phyloP scores from a whole-genome alignment of 2,888 invertebrate genomes.

The Stegophylla sp. region DNA sequence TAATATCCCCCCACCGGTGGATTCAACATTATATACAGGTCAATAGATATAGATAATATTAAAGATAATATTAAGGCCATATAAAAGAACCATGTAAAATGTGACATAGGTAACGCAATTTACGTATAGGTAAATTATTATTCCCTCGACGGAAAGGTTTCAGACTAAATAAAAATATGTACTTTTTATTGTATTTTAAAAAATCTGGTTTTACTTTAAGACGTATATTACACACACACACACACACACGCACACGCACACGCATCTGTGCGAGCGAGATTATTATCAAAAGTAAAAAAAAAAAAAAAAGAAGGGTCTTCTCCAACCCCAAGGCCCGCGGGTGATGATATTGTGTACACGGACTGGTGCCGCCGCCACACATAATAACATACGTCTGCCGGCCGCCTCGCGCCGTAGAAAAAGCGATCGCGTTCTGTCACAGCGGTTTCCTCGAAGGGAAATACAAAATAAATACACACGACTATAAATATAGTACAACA shows the following conservation, averaged over 20 bases:
- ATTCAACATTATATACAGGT: too few relatives aligned
- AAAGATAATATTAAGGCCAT: neutral
- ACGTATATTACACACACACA: too few relatives aligned
- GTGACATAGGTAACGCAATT: too few relatives aligned
- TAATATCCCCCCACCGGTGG: neutral
- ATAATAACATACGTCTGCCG: constrained; percentile 12
- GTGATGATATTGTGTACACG: neutral
- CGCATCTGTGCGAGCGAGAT: neutral
- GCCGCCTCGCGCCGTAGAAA: neutral
- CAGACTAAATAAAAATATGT: too few relatives aligned
- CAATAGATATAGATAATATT: too few relatives aligned
- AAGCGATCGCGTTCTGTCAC: neutral
- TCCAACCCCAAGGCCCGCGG: neutral
- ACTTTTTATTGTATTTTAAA: too few relatives aligned
- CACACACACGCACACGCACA: too few relatives aligned
- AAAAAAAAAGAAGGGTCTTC: too few relatives aligned
- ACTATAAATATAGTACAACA: neutral
- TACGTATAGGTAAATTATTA: too few relatives aligned
- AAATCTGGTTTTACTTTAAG: too few relatives aligned
- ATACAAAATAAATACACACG: constrained; percentile 13
- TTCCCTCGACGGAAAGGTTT: neutral
- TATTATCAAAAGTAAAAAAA: too few relatives aligned
- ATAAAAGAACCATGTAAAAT: too few relatives aligned
- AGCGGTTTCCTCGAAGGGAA: neutral
- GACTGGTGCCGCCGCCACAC: neutral